Conservation (phyloP, 1,140 invertebrate species). For the Pachyrhynchus sulphureomaculatus region DNA sequence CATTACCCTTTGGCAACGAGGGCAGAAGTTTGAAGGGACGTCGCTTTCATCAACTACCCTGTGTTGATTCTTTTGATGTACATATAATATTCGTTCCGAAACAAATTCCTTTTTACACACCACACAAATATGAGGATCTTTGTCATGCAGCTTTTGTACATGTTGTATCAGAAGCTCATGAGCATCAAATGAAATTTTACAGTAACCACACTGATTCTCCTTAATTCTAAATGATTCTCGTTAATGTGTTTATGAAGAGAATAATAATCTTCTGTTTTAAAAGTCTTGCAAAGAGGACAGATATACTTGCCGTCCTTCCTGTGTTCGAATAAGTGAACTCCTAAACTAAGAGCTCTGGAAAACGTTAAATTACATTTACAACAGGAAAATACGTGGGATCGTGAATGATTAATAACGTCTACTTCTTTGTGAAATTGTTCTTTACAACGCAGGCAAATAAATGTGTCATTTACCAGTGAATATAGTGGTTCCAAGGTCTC, state of each 20-base stretch:
- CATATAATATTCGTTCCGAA: neutral
- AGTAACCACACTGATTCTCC: slow-evolving; percentile 39
- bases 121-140: neutral
- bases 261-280: slow-evolving; percentile 9
- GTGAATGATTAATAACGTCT: no score
- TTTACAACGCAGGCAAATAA: no score
- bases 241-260: slow-evolving; percentile 27
- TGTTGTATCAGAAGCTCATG: neutral
- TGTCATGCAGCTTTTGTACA: no score
- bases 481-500: no score
- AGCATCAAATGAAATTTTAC: neutral
- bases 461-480: no score
- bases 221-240: slow-evolving; percentile 58
- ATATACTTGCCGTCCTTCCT: neutral
- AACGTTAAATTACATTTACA: no score
- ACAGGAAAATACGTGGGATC: no score
- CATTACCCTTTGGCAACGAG: no score
- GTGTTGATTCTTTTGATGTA: neutral
- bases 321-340: slow-evolving; percentile 21
- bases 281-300: slow-evolving; percentile 28
- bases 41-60: neutral
- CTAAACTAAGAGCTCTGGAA: slow-evolving; percentile 12
- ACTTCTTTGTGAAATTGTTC: no score
- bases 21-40: neutral
- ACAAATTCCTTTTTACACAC: neutral